Conservation (phyloP, 2,797 vertebrate genomes). For the Acrossocheilus wenchowensis region DNA sequence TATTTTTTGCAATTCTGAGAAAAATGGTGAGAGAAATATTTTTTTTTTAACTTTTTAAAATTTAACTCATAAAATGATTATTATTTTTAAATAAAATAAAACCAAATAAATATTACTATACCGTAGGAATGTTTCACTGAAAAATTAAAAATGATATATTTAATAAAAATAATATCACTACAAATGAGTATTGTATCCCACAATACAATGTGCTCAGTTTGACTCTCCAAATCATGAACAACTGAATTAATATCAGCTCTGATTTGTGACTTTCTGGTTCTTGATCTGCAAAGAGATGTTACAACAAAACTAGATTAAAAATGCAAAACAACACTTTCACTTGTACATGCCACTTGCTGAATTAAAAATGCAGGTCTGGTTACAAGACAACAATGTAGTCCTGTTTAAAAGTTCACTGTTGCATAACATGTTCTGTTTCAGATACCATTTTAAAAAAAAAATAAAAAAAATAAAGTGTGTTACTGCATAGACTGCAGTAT, state of each 20-base stretch:
- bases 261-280: not conserved
- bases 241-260: not conserved
- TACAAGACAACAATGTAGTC: not conserved
- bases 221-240: not conserved
- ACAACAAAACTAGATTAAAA: conserved; percentile 1
- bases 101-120: too few relatives aligned
- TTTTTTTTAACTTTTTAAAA: too few relatives aligned
- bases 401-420: not conserved
- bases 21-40: too few relatives aligned
- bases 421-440: not conserved
- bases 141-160: too few relatives aligned
- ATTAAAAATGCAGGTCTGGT: not conserved
- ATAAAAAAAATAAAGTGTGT: not conserved
- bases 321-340: not conserved
- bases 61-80: too few relatives aligned
- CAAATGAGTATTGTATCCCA: not conserved
- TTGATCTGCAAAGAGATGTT: not conserved
- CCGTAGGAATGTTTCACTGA: too few relatives aligned
- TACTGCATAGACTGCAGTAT: not conserved
- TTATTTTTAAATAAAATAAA: too few relatives aligned
- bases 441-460: too few relatives aligned
- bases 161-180: too few relatives aligned
- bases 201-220: not conserved
- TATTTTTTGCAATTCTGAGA: too few relatives aligned
- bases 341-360: not conserved